Conservation (phyloP, 2,888 invertebrate species). For the Aleiodes leptofemur region DNA sequence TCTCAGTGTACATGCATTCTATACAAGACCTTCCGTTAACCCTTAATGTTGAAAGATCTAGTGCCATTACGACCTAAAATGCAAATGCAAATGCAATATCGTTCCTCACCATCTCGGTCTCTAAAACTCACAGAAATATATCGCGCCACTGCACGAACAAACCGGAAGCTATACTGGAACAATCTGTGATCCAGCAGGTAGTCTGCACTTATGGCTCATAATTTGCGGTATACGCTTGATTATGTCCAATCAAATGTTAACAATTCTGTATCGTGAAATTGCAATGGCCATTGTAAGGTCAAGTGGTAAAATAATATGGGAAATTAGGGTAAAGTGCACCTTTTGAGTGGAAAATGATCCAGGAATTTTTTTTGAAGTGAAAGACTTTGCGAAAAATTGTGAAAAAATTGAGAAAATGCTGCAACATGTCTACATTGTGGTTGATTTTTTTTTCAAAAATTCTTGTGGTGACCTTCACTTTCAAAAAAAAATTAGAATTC, state of each 20-base stretch:
- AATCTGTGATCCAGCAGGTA: constrained; percentile 15
- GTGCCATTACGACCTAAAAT: constrained; percentile 46
- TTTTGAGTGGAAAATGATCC: no score
- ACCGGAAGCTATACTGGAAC: constrained; percentile 32
- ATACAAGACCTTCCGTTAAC: no score
- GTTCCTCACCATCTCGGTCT: constrained; percentile 43
- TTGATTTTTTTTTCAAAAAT: no score
- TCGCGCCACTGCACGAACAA: constrained; percentile 20
- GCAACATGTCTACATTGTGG: no score
- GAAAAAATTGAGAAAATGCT: no score
- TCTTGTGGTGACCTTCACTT: no score
- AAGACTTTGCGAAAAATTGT: no score
- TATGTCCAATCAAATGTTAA: background rate
- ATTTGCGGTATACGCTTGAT: background rate
- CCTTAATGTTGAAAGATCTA: background rate
- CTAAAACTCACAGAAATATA: constrained; percentile 16
- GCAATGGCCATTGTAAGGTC: no score
- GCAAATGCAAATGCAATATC: constrained; percentile 46
- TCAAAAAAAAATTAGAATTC: no score
- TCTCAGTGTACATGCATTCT: background rate
- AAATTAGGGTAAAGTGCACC: no score
- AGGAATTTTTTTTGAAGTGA: no score
- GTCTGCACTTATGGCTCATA: background rate
- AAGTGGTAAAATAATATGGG: no score
- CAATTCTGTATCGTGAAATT: constrained; percentile 1